phyloP scores from a whole-genome alignment of 2,113 vertebrate species.

The Hippoglossus stenolepis region DNA sequence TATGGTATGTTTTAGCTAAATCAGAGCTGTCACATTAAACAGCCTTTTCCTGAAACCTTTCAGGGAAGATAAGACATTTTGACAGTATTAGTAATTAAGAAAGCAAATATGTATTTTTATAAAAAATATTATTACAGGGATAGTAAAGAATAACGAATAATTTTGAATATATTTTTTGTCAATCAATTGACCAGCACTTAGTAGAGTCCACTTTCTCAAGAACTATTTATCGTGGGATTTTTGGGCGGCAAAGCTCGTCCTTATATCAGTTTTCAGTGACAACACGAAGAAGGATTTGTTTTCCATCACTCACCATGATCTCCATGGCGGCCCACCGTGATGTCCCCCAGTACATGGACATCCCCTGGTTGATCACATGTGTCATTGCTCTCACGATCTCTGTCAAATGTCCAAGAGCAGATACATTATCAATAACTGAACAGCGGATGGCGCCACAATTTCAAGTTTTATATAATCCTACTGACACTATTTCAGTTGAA shows the following conservation, averaged over 20 bases:
- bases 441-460: constrained; percentile 50
- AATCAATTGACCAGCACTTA: no score
- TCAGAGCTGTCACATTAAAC: no score
- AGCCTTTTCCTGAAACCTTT: no score
- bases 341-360: constrained; percentile 99
- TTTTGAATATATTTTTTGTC: no score
- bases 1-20: no score
- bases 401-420: constrained; percentile 62
- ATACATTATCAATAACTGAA: constrained; percentile 32
- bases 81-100: no score
- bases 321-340: constrained; percentile 97
- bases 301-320: constrained; percentile 89
- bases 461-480: not conserved
- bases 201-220: not conserved
- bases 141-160: no score
- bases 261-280: not conserved
- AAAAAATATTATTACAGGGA: no score
- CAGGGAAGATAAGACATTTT: no score
- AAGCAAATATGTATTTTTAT: no score
- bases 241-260: not conserved
- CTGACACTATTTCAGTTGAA: not conserved
- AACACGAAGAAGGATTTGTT: not conserved
- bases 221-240: not conserved
- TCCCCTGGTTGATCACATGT: constrained; percentile 95
- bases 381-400: constrained; percentile 98